Base-by-base conservation (phyloP, 2,888 invertebrate species). In the Pharmacophagus antenor region DNA sequence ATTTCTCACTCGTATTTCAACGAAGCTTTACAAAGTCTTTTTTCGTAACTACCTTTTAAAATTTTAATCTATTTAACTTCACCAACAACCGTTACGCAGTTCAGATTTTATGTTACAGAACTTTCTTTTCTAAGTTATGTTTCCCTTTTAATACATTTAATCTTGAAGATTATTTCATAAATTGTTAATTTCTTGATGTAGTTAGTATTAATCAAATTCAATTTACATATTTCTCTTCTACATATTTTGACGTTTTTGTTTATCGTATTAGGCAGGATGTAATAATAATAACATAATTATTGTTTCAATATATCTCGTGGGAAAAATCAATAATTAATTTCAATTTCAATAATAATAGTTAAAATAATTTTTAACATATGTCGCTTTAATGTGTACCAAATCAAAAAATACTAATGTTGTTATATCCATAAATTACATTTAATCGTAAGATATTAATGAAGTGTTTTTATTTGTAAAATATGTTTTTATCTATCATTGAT, bases 31-130 rank as follows among this genome's bases (percentile, higher is more conserved):
- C 20, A 23, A 37, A 37, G 47, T 37, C 37, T 22, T 37, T 31
- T 17, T 31, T 17, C 48, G 46, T 27, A 56, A 49, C 23, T n/a
- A 48, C 15, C 22, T 41, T 21, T 56, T 37, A 41, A 41, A 56
- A 48, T 23, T 48, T 56, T 48, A 48, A 48, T 56, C 31, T 46
- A 48, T 47, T 56, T 37, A 37, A n/a, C n/a, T 54, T 46, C 27
- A 15, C 25, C 17, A 6, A 27, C 55, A 31, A 31, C 31, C 21
- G 21, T 55, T 44, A 47, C 27, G 10, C 20, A 51, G 46, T 21
- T 22, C 44, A 27, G 51, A 44, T 51, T 57, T 44, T 21, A 20
- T 51, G 15, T 44, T 27, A 15, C 31, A 15, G 15, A 31, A 31
- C 31, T 15, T 31, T 31, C 31, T 31, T 31, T 31, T 15, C 15